phyloP scores from a whole-genome alignment of 2,797 vertebrate species.

The Spea hammondii region DNA sequence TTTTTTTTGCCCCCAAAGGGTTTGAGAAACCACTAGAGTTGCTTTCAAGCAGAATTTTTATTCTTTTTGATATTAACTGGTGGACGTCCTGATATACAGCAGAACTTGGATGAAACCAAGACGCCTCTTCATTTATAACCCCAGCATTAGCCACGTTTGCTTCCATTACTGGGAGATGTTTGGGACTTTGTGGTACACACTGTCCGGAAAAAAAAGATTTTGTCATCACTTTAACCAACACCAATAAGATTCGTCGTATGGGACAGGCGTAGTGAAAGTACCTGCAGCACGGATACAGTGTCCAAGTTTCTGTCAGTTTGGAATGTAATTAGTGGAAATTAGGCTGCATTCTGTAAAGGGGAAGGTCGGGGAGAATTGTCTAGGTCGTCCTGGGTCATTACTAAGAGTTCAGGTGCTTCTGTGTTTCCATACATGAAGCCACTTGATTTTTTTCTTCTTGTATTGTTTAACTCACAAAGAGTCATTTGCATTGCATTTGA shows the following conservation, averaged over 20 bases:
- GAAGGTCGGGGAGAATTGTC: constrained; percentile 80
- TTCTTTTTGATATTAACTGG: background rate
- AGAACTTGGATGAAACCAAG: background rate
- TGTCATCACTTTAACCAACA: constrained; percentile 66
- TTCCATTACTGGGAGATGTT: background rate
- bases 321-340: constrained; percentile 97
- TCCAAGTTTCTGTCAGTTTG: constrained; percentile 91
- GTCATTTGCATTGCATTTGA: too few relatives aligned
- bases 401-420: constrained; percentile 62
- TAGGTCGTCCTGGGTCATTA: constrained; percentile 77
- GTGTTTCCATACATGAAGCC: constrained; percentile 9
- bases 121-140: background rate
- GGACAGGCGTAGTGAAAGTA: constrained; percentile 59
- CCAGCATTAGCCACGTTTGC: background rate
- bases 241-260: constrained; percentile 29
- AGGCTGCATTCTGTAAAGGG: constrained; percentile 78
- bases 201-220: constrained; percentile 1
- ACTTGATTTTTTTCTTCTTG: background rate
- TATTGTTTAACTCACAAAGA: background rate
- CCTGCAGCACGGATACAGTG: constrained; percentile 67
- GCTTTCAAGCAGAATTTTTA: constrained; percentile 7
- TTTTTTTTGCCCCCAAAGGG: background rate
- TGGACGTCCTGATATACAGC: background rate
- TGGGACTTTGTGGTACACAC: constrained; percentile 13
- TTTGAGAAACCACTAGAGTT: constrained; percentile 12